These are phyloP conservation scores for Aphis craccivora DNA, from an alignment of 1,140 invertebrate species.

Conservation along the genomic window DNA sequence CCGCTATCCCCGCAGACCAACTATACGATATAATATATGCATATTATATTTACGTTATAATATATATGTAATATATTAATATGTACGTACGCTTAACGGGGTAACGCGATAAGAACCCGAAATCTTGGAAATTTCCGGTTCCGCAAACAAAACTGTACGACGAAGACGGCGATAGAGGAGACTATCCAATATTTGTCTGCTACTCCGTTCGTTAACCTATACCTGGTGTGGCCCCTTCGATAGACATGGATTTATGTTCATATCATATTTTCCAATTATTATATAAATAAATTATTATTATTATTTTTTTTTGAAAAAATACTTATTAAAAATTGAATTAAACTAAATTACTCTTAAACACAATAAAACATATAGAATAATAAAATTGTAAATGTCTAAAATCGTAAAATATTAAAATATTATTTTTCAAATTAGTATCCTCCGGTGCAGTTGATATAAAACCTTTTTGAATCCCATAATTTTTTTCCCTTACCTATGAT, in stretches of 20 bases:
- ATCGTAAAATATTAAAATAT: too few species aligned
- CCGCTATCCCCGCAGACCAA: not conserved
- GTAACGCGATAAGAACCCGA: slow-evolving; percentile 49
- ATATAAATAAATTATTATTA: not conserved
- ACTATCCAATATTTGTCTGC: slow-evolving; percentile 42
- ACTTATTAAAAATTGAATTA: too few species aligned
- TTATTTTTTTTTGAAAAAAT: not conserved
- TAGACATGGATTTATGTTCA: not conserved
- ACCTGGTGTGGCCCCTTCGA: not conserved
- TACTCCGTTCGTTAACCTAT: slow-evolving; percentile 31
- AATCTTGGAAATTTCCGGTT: slow-evolving; percentile 50
- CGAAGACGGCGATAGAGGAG: not conserved
- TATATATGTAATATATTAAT: slow-evolving; percentile 11
- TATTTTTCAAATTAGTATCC: too few species aligned
- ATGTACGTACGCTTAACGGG: not conserved
- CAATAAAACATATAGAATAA: too few species aligned
- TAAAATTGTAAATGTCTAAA: too few species aligned
- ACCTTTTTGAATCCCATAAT: too few species aligned
- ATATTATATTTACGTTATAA: not conserved
- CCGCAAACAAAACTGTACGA: slow-evolving; percentile 28
- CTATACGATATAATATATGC: not conserved
- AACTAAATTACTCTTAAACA: too few species aligned
- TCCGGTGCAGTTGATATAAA: too few species aligned
- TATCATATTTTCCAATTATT: not conserved
- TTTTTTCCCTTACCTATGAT: too few species aligned